Conservation (phyloP, 2,113 vertebrate species). For the Anoura caudifer region DNA sequence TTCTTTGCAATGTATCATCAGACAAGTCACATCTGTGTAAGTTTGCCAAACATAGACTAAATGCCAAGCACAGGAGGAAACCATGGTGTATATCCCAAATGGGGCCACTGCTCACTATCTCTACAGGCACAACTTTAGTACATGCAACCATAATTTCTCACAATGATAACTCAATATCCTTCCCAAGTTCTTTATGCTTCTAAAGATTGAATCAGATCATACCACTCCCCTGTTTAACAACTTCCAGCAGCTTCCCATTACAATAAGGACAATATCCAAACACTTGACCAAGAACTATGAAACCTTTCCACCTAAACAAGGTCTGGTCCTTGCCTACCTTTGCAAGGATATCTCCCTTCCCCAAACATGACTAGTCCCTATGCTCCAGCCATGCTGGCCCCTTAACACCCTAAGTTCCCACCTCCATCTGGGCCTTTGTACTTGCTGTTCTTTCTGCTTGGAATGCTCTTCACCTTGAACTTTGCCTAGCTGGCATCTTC, state of each 20-base stretch:
- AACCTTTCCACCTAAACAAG: not conserved
- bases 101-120: not conserved
- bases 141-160: not conserved
- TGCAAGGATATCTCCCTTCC: not conserved
- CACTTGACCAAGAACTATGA: rapidly evolving
- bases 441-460: not conserved
- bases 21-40: not conserved
- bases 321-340: no score
- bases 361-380: no score
- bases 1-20: not conserved
- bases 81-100: no score
- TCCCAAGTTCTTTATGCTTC: not conserved
- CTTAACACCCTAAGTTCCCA: not conserved
- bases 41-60: no score
- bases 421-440: not conserved
- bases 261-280: not conserved
- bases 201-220: not conserved
- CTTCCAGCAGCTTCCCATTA: not conserved
- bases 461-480: not conserved
- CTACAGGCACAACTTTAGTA: not conserved
- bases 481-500: not conserved
- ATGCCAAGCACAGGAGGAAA: no score
- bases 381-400: not conserved
- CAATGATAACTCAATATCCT: not conserved
- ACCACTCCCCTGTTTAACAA: not conserved